These are phyloP conservation scores for Antechinus flavipes DNA, from an alignment of 2,113 vertebrate species.

Conservation along the genomic window DNA sequence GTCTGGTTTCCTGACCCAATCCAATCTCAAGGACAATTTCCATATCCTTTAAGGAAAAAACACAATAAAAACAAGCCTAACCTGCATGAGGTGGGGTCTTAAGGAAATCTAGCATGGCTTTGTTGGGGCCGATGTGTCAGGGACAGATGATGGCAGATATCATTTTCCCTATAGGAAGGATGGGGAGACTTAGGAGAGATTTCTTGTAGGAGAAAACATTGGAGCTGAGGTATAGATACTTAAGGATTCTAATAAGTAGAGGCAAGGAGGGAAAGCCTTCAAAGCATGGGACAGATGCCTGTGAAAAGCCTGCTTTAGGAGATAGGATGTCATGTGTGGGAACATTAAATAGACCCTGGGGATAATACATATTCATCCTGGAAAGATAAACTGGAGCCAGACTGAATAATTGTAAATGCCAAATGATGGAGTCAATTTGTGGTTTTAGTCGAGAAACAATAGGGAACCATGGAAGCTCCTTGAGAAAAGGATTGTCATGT, in stretches of 20 bases:
- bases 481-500: neutral
- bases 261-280: neutral
- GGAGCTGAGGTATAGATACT: neutral
- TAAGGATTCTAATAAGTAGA: neutral
- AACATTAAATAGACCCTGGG: neutral
- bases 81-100: neutral
- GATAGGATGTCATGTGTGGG: neutral
- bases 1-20: neutral
- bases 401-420: neutral
- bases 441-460: neutral
- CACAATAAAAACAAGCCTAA: neutral
- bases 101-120: neutral
- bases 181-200: neutral
- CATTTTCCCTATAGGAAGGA: neutral
- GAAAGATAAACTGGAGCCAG: neutral
- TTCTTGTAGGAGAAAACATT: neutral
- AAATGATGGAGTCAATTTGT: neutral
- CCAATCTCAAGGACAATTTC: neutral
- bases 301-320: neutral
- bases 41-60: neutral
- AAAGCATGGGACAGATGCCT: neutral
- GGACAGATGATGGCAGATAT: neutral
- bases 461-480: neutral
- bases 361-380: neutral
- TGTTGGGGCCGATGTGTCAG: neutral